Evolutionary conservation across 2,113 vertebrate species (phyloP), one percentile per base, ranked within the genome.

Genomic region (Dissostichus mawsoni): DNA sequence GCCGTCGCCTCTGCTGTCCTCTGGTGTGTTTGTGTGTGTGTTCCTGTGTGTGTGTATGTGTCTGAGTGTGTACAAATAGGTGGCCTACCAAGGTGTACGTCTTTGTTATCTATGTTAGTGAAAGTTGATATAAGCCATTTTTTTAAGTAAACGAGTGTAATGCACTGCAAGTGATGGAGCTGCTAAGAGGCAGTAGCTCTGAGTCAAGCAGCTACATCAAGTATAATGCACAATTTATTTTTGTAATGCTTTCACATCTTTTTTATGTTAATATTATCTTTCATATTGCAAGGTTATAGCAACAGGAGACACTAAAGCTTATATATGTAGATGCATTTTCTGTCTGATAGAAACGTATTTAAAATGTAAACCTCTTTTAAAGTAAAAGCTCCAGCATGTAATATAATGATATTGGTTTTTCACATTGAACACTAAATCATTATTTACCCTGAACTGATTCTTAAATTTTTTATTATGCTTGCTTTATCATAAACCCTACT

Each of bases 1-100:
- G 93, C 87, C 87, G 82, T 93, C 87, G 65, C 82, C 74, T 82
- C 80, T 87, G 86, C 76, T 74, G 83, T 76, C 78, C 67, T 70
- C 68, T 71, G 62, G 44, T 65, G 20, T 76, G 25, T 76, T 55
- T 78, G 73, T 76, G 25, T 72, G 11, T 70, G 65, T 80, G 79
- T 59, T 25, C 69, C 7, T 58, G 52, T 50, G 36, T 48, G 55
- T 68, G 29, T 65, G 23, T 58, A 18, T 68, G 29, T 55, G 18
- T 53, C 29, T 29, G 29, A 29, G 29, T 29, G 59, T 52, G 73
- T 6, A 11, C 11, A 41, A 73, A 75, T 50, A 78, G 51, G 41
- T 63, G 64, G 17, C 61, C 72, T 72, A 47, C 14, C 41, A 29
- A 67, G n/a, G 63, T 61, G 59, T 20, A 51, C 36, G 17, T 63